phyloP scores from a whole-genome alignment of 2,797 vertebrate species.

The Crenuchus spilurus region DNA sequence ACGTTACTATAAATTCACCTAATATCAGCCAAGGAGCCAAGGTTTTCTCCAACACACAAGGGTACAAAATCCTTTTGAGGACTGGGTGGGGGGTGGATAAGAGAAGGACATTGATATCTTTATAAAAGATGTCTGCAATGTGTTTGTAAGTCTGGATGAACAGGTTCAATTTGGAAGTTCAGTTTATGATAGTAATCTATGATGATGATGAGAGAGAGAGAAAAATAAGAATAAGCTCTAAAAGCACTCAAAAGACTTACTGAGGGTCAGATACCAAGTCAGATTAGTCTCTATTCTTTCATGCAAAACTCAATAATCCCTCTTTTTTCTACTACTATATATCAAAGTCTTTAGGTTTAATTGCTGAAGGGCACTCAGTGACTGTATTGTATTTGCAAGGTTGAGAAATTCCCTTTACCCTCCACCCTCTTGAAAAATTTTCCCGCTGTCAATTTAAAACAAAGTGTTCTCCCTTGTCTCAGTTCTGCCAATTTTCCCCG shows the following conservation, averaged over 20 bases:
- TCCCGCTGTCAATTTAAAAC: constrained; percentile 73
- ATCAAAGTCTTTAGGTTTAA: constrained; percentile 37
- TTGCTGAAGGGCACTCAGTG: constrained; percentile 67
- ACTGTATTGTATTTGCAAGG: constrained; percentile 75
- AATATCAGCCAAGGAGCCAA: constrained; percentile 72
- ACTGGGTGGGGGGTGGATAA: constrained; percentile 14
- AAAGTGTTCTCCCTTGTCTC: constrained; percentile 67
- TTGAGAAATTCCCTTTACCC: constrained; percentile 69
- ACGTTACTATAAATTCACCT: constrained; percentile 79
- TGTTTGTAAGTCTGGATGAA: constrained; percentile 40
- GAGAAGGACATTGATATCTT: constrained; percentile 31
- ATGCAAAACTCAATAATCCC: constrained; percentile 53
- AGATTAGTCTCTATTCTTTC: constrained; percentile 65
- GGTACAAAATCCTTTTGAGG: constrained; percentile 76
- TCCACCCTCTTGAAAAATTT: constrained; percentile 68
- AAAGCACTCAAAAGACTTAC: constrained; percentile 66
- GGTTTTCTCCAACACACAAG: constrained; percentile 80
- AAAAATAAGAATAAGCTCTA: constrained; percentile 48
- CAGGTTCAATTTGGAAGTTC: constrained; percentile 65
- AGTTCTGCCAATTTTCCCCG: constrained; percentile 74
- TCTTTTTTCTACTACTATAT: constrained; percentile 43
- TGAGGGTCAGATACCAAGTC: constrained; percentile 70
- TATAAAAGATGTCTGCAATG: constrained; percentile 47
- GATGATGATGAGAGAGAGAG: constrained; percentile 18
- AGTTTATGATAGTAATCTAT: constrained; percentile 71